Percentiles rank a stretch among this genome's conserved stretches.
Conservation (phyloP, 2,888 invertebrate species). For the Danaus chrysippus region DNA sequence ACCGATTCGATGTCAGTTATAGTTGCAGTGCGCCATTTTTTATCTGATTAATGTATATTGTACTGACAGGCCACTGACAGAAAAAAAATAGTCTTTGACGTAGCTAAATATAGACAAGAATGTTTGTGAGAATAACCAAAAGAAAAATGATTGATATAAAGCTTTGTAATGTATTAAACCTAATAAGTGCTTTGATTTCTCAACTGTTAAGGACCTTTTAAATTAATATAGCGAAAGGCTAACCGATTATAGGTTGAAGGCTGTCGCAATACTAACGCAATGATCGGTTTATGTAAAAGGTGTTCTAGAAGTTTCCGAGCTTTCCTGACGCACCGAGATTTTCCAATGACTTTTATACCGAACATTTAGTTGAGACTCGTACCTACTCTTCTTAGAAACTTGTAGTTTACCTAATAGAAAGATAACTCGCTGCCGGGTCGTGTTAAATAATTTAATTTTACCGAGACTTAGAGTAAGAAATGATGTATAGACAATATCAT, state of each 20-base stretch:
- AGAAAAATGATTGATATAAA: not conserved
- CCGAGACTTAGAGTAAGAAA: too few species aligned
- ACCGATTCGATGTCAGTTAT: conserved; percentile 41
- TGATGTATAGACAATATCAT: too few species aligned
- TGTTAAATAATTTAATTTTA: too few species aligned
- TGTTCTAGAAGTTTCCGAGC: conserved; percentile 60
- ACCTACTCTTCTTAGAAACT: too few species aligned
- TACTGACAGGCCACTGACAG: not conserved
- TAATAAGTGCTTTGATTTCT: conserved; percentile 15
- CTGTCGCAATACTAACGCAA: conserved; percentile 29
- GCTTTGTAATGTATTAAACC: not conserved
- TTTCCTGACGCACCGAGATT: conserved; percentile 52
- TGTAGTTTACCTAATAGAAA: too few species aligned
- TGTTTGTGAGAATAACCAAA: not conserved
- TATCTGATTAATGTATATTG: conserved; percentile 56
- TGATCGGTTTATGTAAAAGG: conserved; percentile 44
- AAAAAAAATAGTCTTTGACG: not conserved
- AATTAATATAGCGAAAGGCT: conserved; percentile 28
- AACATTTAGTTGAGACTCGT: too few species aligned
- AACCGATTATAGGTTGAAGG: conserved; percentile 18
- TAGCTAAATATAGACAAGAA: not conserved
- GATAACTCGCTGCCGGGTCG: too few species aligned
- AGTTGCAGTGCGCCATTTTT: conserved; percentile 63
- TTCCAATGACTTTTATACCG: conserved; percentile 37
- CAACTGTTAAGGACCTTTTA: conserved; percentile 20